Conservation (phyloP, 1,140 invertebrate species). For the Drosophila hydei region DNA sequence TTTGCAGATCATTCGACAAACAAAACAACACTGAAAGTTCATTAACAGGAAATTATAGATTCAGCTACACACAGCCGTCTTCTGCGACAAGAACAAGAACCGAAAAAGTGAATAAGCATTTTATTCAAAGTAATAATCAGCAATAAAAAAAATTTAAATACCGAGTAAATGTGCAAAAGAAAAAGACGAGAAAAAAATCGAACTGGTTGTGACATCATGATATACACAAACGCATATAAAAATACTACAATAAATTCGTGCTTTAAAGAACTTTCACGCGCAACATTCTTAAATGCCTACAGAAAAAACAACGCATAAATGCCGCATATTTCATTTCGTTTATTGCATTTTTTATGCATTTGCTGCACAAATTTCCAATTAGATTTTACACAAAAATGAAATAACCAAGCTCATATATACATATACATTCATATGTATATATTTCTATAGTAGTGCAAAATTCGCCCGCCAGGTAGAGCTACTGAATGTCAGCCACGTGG, state of each 20-base stretch:
- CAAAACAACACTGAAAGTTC: no score
- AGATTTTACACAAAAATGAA: slow-evolving; percentile 34
- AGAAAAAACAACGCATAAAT: slow-evolving; percentile 5
- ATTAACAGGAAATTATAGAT: no score
- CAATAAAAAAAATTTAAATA: slow-evolving; percentile 32
- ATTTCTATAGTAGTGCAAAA: slow-evolving; percentile 42
- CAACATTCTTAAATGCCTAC: slow-evolving; percentile 8
- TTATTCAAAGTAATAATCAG: slow-evolving; percentile 26
- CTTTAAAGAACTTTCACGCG: background rate
- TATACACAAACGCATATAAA: slow-evolving; percentile 32
- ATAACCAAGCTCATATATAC: slow-evolving; percentile 38
- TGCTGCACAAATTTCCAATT: slow-evolving; percentile 63
- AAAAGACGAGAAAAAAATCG: slow-evolving; percentile 57
- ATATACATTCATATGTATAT: background rate
- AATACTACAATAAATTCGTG: slow-evolving; percentile 1
- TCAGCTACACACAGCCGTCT: no score
- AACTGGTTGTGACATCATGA: slow-evolving; percentile 73
- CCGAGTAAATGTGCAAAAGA: slow-evolving; percentile 37
- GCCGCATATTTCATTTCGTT: slow-evolving; percentile 16
- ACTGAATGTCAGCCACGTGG: slow-evolving; percentile 4
- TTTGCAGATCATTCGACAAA: no score
- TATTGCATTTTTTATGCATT: slow-evolving; percentile 53
- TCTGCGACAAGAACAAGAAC: no score
- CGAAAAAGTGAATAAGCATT: no score
- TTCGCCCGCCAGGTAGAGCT: slow-evolving; percentile 23